Base-by-base conservation (phyloP, 2,888 invertebrate genomes). In the Drosophila mulleri region DNA sequence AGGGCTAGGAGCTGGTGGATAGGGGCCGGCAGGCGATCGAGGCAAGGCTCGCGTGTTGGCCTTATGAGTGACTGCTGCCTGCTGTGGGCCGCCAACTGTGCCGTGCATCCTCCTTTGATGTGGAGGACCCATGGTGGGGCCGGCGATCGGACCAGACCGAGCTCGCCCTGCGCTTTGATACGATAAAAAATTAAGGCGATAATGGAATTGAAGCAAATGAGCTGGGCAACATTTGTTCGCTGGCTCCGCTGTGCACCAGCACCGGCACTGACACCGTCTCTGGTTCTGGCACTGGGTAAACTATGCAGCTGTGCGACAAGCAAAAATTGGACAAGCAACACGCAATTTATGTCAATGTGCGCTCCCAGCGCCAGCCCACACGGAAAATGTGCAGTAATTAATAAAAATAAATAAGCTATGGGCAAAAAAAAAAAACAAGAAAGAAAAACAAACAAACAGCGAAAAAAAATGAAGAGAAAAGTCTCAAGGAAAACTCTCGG, bases 121-220 rank as follows among this genome's bases (percentile, higher is more conserved):
- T 92, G 83, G 80, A 76, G 84, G 80, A 75, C 80, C 78, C 82
- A 82, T 81, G 84, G 79, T 72, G 79, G 72, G 72, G 72, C 66
- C 53, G 35, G 32, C 45, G 73, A 50, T 57, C 60, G 60, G 62
- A 67, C 61, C n/a, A n/a, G 54, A 62, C 68, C 61, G 59, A 53
- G 61, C 60, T 72, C 35, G 59, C 82, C 54, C 59, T 64, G 87
- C 80, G 80, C 90, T 91, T 89, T 91, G 92, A 91, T 91, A 86
- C 88, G 91, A 90, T 91, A 90, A 92, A 92, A 92, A 91, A 92
- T 92, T 90, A 85, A 90, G 89, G 92, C 91, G 92, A 91, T 92
- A 92, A 92, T 92, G 92, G 92, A 91, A 86, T 88, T 91, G 91
- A 91, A 82, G 91, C 91, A 92, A 92, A 91, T 92, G 91, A 91